Base-by-base conservation (phyloP, 1,140 invertebrate species). In the Solenopsis fugax region DNA sequence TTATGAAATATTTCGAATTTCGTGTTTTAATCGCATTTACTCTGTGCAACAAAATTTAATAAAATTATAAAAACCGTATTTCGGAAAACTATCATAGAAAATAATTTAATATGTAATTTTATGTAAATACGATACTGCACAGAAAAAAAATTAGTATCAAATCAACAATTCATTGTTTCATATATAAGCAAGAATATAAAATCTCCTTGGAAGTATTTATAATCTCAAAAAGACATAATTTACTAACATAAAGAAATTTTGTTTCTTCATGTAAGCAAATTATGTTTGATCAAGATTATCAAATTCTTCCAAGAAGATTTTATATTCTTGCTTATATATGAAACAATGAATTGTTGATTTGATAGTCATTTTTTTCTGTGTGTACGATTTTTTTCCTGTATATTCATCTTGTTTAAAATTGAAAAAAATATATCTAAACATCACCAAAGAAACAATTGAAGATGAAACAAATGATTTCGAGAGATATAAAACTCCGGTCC, bases 401-500 rank as follows among this genome's bases (percentile, higher is more conserved):
- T 37, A 64, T 45, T 48, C 1, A 5, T 60, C 18, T 12, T 48
- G 6, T 81, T 77, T 71, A 56, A 41, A 71, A 54, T 69, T 10
- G 45, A 29, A 29, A 65, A 78, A 24, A 21, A 45, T 21, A 45
- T 21, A 56, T 13, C 1, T 65, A 29, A 60, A 4, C 54, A 45
- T 54, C 10, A 34, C 0, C 10, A 62, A 37, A 77, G 58, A 64
- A 90, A 85, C 75, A 85, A 85, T 85, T 60, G 65, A 5, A 21
- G 13, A 1, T 41, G 37, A 65, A 75, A 87, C 75, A 72, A 87
- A 90, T 78, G 60, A 50, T 45, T 54, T 5, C 52, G 75, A 48
- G 67, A 85, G 65, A 73, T 91, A 29, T 45, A 89, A 92, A 89
- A 89, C 80, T 76, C 71, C 29, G 69, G 65, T 82, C 64, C 16